Evolutionary conservation across 1,140 invertebrate species (phyloP), one percentile per base, ranked within the genome.

Genomic region (Acromyrmex heyeri): DNA sequence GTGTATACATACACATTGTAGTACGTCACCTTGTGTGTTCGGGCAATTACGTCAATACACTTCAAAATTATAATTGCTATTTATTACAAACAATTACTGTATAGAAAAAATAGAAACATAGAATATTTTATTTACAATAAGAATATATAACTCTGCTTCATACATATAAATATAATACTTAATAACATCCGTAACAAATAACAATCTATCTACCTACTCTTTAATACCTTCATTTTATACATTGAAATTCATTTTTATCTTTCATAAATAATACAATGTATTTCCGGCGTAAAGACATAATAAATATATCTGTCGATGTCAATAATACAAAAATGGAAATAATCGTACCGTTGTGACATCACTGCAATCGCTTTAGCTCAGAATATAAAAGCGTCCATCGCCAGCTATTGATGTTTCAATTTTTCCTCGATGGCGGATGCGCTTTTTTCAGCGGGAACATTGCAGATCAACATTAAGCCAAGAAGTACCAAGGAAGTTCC

Each of bases 401-500:
- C 18, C 10, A 64, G 83, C 88, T 92, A 93, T 81, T 92, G 61
- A 18, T 87, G 62, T 82, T 94, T 94, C 78, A 87, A 88, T 82
- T 90, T 92, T 38, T 72, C 59, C 69, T 75, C 57, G 53, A 38
- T 18, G 50, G 18, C 34, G 69, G 55, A 59, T 53, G 70, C 61
- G 48, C 77, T 55, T n/a, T 86, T 67, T 86, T 89, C 88, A 18
- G 48, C 34, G 50, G 92, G 90, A 61, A 87, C 67, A 73, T 88
- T 85, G 82, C 92, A 93, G 4, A 96, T 94, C 48, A 96, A 88
- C 16, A 95, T 83, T 18, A 96, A 91, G 24, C 96, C 96, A 1
- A 95, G 78, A 2, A 96, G 91, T 55, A 96, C 96, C 44, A 96
- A 91, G 14, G 93, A 91, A 48, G 96, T 96, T 3, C 96, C 96